Base-by-base conservation (phyloP, 35 echinoderm and acorn worm genomes). In the Eucidaris tribuloides region DNA sequence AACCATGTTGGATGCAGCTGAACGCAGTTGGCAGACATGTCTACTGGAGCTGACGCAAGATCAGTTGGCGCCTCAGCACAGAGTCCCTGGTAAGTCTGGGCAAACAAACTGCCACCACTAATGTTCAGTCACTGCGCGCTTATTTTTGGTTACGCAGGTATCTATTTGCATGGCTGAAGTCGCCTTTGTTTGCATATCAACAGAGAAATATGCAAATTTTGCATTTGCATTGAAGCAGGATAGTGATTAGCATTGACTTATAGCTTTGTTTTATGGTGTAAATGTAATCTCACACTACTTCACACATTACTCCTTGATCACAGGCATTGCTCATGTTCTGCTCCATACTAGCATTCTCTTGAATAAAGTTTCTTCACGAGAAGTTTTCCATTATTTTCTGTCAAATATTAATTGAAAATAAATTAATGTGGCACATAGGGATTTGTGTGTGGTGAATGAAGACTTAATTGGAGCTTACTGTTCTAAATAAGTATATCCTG, bases 31-130 rank as follows among this genome's bases (percentile, higher is more conserved):
- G 62, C 59, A 1, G 89, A 93, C 83, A 80, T 99, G 36, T 27
- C 86, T 3, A 91, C 43, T 93, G 19, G 86, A 92, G 40, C 55
- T 93, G 18, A 81, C 91, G 85, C 29, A 84, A 79, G 40, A 72
- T 93, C 9, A 45, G 43, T 71, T 99, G 27, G 96, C 86, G 25
- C 86, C 96, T 27, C 96, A 93, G 65, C 79, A 87, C 44, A 86
- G 80, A 33, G 78, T 65, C 11, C 59, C 83, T 80, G 86, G 91
- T 94, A 5, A 93, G 79, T 62, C 7, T 68, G 28, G 4, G 25
- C 28, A 1, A 24, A 17, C 17, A 66, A 66, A 33, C 25, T 18
- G 2, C n/a, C n/a, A 9, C 48, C 48, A 52, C 48, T 52, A n/a
- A n/a, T 11, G n/a, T 11, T 11, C n/a, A n/a, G n/a, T 52, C 48